A percentile compares a stretch with the other conserved stretches of the same genome.
These are phyloP conservation scores for Stigmatopora argus DNA, from an alignment of 2,113 vertebrate species.

Conservation along the genomic window DNA sequence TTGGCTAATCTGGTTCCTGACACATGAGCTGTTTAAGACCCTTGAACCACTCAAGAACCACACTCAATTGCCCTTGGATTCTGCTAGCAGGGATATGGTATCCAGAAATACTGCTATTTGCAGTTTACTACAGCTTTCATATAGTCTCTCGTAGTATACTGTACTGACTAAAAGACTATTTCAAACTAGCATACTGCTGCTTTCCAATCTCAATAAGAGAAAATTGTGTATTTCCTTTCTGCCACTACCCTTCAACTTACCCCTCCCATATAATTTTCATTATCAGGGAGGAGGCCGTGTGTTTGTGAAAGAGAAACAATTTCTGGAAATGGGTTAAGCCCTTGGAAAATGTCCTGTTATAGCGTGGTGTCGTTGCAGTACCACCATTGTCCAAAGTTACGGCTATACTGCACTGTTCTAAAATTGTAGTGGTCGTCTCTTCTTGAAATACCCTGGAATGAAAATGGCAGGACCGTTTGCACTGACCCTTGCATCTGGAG, in stretches of 20 bases:
- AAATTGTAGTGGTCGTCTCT: neutral
- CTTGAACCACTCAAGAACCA: neutral
- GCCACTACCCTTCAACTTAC: neutral
- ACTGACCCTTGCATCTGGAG: conserved; percentile 46
- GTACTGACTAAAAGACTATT: neutral
- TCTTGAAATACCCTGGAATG: conserved; percentile 12
- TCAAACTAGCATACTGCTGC: neutral
- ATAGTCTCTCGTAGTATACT: neutral
- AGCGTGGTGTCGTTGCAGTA: conserved; percentile 22
- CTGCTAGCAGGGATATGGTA: neutral
- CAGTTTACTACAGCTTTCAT: neutral
- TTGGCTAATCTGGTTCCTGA: neutral
- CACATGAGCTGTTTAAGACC: neutral
- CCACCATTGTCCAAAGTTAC: conserved; percentile 32
- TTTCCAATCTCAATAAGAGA: conserved; percentile 1
- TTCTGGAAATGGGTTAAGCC: conserved; percentile 67
- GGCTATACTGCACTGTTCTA: conserved; percentile 1
- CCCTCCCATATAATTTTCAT: conserved; percentile 8
- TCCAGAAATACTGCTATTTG: conserved; percentile 9
- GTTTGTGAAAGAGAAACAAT: conserved; percentile 60
- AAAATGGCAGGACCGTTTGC: conserved; percentile 58
- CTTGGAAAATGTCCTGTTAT: conserved; percentile 48
- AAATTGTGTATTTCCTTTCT: neutral
- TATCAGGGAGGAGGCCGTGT: conserved; percentile 25
- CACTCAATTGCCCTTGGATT: neutral